Evolutionary conservation across 2,888 invertebrate genomes (phyloP), one percentile per base, ranked within the genome.

Genomic region (Drosophila meridiana): DNA sequence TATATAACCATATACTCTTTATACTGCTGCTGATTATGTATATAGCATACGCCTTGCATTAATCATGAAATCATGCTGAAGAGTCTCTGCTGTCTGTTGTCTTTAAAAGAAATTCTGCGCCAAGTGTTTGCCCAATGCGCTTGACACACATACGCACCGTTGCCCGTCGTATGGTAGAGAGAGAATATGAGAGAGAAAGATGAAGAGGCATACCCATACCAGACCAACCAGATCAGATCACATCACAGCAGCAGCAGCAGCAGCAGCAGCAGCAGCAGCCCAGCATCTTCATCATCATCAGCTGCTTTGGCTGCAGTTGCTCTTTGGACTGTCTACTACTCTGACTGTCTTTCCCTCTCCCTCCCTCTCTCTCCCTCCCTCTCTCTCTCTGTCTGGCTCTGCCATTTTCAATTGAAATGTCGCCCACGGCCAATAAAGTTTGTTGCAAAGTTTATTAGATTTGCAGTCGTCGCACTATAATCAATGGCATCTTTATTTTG

Each of bases 81-180:
- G 38, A 38, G 55, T 28, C 52, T 36, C 20, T 7, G 52, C 40
- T 52, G 55, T 64, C 66, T 65, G 30, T 65, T 63, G 56, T 58
- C 47, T 76, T 63, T 77, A 60, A 73, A 73, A 75, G 69, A 88
- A 80, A 83, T 82, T 75, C 74, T 65, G 70, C 76, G 69, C 78
- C 75, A 75, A 79, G 89, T 85, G 86, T 76, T 89, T 89, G 82
- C 60, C 61, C 74, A 76, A 75, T 89, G 89, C 89, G 85, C 86
- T 86, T 86, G 86, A 86, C 86, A 84, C 82, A 84, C 76, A 82
- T 84, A 81, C 78, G 78, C 81, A 78, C 34, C 57, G 72, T 70
- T 74, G 76, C 34, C 62, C 26, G 53, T 42, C 38, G 30, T 34
- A 2, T 36, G 52, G 6, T 2, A 5, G 20, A 20, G 32, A 34